Evolutionary conservation across 2,888 invertebrate species (phyloP), one percentile per base, ranked within the genome.

Genomic region (Diaperis boleti): DNA sequence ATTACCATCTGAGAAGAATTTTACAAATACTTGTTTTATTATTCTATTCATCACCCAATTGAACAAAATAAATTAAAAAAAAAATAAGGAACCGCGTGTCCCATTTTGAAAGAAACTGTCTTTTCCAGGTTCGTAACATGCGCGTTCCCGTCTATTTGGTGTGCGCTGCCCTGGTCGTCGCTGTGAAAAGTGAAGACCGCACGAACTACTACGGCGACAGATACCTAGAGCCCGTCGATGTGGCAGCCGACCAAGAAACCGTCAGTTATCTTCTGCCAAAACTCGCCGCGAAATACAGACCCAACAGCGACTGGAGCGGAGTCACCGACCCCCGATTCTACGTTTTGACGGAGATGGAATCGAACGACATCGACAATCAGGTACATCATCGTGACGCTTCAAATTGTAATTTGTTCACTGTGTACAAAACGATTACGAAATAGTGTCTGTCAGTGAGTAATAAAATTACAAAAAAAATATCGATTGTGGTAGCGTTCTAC

Each of bases 221-320:
- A 42, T 74, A 71, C 65, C 69, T 79, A 65, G 77, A 79, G 57
- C 76, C 79, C 2, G 65, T 78, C 31, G 76, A 78, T 65, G 69
- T 79, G 42, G 73, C 73, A 20, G 73, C 78, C 26, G 81, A 82
- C 62, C 79, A 79, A 72, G 82, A 82, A 68, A 78, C 79, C 18
- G 68, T 80, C 62, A 71, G 82, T 67, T 87, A 85, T 75, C 82
- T 83, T 20, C 75, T 84, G 64, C 84, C 85, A 15, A 82, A 84
- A 64, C 76, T 85, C 76, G 81, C 84, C 18, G 83, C 84, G n/a
- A 86, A 85, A 73, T 86, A 84, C 78, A 69, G 77, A 59, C 78
- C 78, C 22, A 78, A 75, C 66, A 74, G 70, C 66, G 76, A 76
- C 7, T 79, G 79, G 78, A 76, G 76, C 37, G 78, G 76, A n/a